A percentile compares a stretch with the other conserved stretches of the same genome.
phyloP scores from a whole-genome alignment of 2,888 invertebrate genomes.

The Hypsopygia costalis region DNA sequence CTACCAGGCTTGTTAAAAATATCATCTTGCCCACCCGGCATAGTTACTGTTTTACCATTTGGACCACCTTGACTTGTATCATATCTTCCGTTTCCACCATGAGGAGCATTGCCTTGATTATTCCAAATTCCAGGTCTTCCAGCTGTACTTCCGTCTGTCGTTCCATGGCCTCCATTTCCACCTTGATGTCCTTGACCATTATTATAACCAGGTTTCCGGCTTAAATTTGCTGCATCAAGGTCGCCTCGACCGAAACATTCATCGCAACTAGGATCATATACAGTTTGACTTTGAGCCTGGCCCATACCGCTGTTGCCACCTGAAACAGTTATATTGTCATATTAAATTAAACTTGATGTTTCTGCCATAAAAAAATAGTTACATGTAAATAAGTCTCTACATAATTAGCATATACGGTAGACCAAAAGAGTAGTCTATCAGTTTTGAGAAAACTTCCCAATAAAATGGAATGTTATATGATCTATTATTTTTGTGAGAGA shows the following conservation, averaged over 20 bases:
- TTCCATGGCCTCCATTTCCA: background rate
- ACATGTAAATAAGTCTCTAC: too few species aligned
- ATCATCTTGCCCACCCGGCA: too few species aligned
- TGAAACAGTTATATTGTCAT: slow-evolving; percentile 48
- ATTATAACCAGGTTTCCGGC: slow-evolving; percentile 24
- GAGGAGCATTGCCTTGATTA: background rate
- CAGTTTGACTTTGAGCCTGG: slow-evolving; percentile 92
- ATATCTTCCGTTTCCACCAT: background rate
- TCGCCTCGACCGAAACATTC: slow-evolving; percentile 76
- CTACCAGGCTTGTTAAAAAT: too few species aligned
- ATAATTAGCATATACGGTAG: too few species aligned
- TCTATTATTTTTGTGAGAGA: too few species aligned
- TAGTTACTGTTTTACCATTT: background rate
- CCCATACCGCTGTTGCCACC: slow-evolving; percentile 92
- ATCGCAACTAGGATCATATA: slow-evolving; percentile 84
- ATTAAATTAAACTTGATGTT: too few species aligned
- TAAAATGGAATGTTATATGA: too few species aligned
- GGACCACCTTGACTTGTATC: background rate
- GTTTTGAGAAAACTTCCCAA: too few species aligned
- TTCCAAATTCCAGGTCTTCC: background rate
- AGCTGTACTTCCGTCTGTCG: background rate
- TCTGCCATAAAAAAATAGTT: too few species aligned
- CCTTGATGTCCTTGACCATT: background rate
- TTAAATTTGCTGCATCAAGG: slow-evolving; percentile 41
- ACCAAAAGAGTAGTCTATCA: too few species aligned